Evolutionary conservation across 2,113 vertebrate species (phyloP), one percentile per base, ranked within the genome.

Genomic region (Xiphophorus couchianus): DNA sequence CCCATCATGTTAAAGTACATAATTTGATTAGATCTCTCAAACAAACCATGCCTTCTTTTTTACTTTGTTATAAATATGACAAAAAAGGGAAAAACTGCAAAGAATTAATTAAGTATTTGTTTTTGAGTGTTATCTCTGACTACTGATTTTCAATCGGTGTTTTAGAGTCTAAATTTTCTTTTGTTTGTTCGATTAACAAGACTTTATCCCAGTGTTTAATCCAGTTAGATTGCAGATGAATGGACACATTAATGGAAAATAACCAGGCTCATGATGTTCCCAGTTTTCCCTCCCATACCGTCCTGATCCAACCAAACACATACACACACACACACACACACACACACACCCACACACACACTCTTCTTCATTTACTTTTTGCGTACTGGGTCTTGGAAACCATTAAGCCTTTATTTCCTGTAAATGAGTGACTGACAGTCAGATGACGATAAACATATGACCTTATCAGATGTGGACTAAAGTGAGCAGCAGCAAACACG

Each of bases 401-500:
- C 44, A 48, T 2, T 73, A 28, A 15, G 44, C 77, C 69, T 73
- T 60, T 14, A 70, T 84, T 83, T 84, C 67, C 73, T 29, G 69
- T 42, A n/a, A 65, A 39, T 48, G 42, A 51, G 30, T 29, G 54
- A 68, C 44, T 84, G 80, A 86, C 79, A 81, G 71, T 17, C 66
- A 14, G 39, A 69, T 63, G 39, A 69, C 66, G 58, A 64, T 71
- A 83, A 87, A 19, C 71, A 54, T 64, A 77, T 78, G 64, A 82
- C 29, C 76, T 83, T 88, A 90, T 89, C 82, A 81, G 70, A 66
- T 74, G 73, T 71, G 33, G 80, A 78, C 63, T 39, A 60, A 78
- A 86, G 76, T 88, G 85, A 79, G 69, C 80, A 79, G 76, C 74
- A 62, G 66, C 83, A 70, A 85, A 73, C 73, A 74, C 75, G 74